A percentile compares a stretch with the other conserved stretches of the same genome.
Evolutionary conservation across 2,797 vertebrate species (phyloP).

Genomic region (Poeciliopsis presidionis): DNA sequence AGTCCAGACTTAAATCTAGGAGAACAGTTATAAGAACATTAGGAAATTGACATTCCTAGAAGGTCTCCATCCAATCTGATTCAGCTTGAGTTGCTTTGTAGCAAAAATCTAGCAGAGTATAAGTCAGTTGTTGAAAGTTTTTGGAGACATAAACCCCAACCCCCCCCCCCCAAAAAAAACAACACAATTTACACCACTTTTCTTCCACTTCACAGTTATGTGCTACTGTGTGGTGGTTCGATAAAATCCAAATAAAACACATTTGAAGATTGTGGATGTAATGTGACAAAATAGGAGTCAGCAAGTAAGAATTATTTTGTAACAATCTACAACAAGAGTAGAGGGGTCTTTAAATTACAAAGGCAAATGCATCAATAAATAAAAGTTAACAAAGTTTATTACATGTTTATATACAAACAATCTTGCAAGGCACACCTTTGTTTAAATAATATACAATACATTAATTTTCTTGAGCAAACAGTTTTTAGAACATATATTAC

Average conservation of each 20-base stretch:
- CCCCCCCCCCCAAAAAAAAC: too few species aligned
- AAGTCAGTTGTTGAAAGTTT: neutral
- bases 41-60: neutral
- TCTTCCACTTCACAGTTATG: neutral
- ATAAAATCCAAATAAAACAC: neutral
- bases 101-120: neutral
- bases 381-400: constrained; percentile 87
- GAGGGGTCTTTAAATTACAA: constrained; percentile 29
- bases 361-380: constrained; percentile 69
- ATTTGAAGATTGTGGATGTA: neutral
- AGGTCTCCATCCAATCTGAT: neutral
- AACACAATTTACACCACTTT: neutral
- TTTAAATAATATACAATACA: constrained; percentile 86
- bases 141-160: neutral
- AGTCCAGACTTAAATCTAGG: neutral
- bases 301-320: neutral
- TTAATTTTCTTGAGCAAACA: constrained; percentile 74
- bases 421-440: constrained; percentile 85
- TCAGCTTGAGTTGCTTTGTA: neutral
- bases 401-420: constrained; percentile 87
- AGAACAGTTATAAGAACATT: neutral
- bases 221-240: neutral
- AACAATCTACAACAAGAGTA: neutral
- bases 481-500: constrained; percentile 81
- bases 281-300: neutral